phyloP scores from a whole-genome alignment of 2,113 vertebrate species.

The Ploceus nigricollis region DNA sequence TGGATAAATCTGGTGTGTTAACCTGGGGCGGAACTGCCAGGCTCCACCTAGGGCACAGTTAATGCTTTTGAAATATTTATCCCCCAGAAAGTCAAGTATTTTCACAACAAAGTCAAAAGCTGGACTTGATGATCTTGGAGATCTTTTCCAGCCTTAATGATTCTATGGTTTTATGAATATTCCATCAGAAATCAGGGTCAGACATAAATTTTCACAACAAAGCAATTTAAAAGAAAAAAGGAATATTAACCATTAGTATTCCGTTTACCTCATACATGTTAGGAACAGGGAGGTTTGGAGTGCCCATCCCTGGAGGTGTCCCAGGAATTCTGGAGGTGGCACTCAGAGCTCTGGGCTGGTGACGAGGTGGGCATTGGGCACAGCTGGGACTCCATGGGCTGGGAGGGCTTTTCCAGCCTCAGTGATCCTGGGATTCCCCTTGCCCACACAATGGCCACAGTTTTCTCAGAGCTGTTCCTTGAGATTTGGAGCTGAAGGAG shows the following conservation, averaged over 20 bases:
- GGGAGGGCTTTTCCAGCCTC: not conserved
- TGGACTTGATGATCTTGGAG: not conserved
- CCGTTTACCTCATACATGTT: not conserved
- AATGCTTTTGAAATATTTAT: not conserved
- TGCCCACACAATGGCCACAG: not conserved
- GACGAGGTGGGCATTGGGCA: not conserved
- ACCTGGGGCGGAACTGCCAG: not conserved
- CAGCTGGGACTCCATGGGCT: too few species aligned
- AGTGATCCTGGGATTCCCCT: not conserved
- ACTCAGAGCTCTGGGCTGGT: not conserved
- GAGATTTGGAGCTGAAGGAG: not conserved
- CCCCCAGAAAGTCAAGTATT: not conserved
- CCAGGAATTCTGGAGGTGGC: not conserved
- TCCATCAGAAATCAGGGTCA: not conserved
- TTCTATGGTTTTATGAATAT: not conserved
- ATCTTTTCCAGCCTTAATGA: not conserved
- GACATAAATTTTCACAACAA: not conserved
- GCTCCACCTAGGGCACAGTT: not conserved
- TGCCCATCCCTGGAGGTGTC: not conserved
- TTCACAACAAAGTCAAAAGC: not conserved
- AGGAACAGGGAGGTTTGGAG: not conserved
- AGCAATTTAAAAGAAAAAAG: not conserved
- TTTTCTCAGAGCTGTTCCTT: not conserved
- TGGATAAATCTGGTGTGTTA: not conserved
- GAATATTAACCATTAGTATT: not conserved